Evolutionary conservation across 2,888 invertebrate species (phyloP), one percentile per base, ranked within the genome.

Genomic region (Hypercompe scribonia): DNA sequence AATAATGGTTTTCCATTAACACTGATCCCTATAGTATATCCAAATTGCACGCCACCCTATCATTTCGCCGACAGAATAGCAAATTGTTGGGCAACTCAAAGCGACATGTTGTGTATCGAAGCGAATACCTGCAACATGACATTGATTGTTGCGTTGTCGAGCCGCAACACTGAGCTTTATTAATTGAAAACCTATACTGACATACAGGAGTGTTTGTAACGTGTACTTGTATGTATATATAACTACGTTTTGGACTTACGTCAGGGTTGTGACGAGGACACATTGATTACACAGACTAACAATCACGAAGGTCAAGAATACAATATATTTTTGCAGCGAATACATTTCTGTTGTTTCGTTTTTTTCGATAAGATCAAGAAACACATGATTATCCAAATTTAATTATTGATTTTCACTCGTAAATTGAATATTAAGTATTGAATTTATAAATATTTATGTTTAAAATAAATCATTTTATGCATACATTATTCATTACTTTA

Each of bases 171-270:
- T 72, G 77, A 79, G 79, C 81, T 76, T 78, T 83, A 82, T 84
- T 83, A 83, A 83, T 83, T 82, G 84, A 81, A 82, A 83, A 81
- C 72, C 81, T 79, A 78, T 81, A 78, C 75, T 69, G 66, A 33
- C 15, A 39, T 10, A 58, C 39, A 36, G n/a, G 42, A 39, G 39
- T 72, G 54, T 34, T 21, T 39, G 58, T 67, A 36, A 46, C 24
- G 24, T 46, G 34, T 31, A 68, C 21, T 36, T 21, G 8, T 34
- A n/a, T 36, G 8, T 21, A 54, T 28, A 39, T 10, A 18, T 1
- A 13, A 24, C 13, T 65, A 36, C 24, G 15, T 36, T 67, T n/a
- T 42, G 39, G 11, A 7, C n/a, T 54, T n/a, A 54, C 21, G 24
- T 54, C 39, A 34, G 24, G 36, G 7, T 2, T 36, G 15, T 65